phyloP scores from a whole-genome alignment of 1,140 invertebrate genomes.

The Oryctes rhinoceros region DNA sequence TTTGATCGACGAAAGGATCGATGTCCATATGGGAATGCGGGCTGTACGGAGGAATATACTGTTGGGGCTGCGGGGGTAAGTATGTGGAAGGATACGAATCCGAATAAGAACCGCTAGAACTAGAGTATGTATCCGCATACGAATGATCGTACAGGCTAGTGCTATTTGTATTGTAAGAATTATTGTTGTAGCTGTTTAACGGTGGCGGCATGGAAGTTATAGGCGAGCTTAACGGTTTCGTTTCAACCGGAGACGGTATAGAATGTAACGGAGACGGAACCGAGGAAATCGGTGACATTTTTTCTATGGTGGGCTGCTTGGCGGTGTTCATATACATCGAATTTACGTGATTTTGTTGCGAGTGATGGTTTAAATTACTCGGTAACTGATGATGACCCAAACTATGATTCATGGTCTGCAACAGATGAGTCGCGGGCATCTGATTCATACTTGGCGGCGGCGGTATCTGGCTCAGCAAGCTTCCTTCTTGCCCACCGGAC shows the following conservation, averaged over 20 bases:
- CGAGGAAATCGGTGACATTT: conserved; percentile 24
- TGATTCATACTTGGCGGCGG: conserved; percentile 12
- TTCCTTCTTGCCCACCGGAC: background rate
- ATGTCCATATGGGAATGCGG: conserved; percentile 5
- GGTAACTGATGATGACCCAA: background rate
- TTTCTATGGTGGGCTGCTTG: conserved; percentile 13
- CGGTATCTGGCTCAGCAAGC: conserved; percentile 4
- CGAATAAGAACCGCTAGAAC: conserved; percentile 1
- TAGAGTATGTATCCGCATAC: conserved; percentile 3
- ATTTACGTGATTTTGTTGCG: conserved; percentile 32
- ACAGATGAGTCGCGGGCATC: conserved; percentile 26
- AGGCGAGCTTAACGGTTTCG: background rate
- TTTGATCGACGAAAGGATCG: conserved; percentile 38
- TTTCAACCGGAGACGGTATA: conserved; percentile 20
- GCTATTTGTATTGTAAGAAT: conserved; percentile 6
- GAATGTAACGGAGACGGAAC: conserved; percentile 26
- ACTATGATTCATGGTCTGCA: conserved; percentile 34
- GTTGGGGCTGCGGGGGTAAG: conserved; percentile 17
- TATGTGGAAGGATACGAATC: background rate
- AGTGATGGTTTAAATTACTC: background rate
- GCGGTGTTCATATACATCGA: conserved; percentile 5
- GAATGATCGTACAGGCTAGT: conserved; percentile 8
- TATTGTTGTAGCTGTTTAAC: background rate
- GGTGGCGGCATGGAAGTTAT: conserved; percentile 24
- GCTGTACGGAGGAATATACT: conserved; percentile 33